Evolutionary conservation across 2,113 vertebrate genomes (phyloP), one percentile per base, ranked within the genome.

Genomic region (Ginglymostoma cirratum): DNA sequence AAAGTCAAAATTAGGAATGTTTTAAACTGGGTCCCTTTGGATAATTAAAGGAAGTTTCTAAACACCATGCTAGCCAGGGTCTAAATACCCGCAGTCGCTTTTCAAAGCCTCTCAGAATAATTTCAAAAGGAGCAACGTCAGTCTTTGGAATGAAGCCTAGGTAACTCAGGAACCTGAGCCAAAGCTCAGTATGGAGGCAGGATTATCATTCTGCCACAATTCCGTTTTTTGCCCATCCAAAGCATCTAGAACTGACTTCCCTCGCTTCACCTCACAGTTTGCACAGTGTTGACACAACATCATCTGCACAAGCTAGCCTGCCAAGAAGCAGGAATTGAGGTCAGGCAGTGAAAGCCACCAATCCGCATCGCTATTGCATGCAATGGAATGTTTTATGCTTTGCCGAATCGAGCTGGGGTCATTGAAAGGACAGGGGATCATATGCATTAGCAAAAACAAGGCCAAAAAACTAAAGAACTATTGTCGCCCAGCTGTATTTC

Each of bases 221-320:
- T 17, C 2, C 3, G 48, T 70, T 30, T 24, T 5, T 38, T 7
- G 3, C 23, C 21, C n/a, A 94, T 61, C 92, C 70, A 70, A 89
- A 95, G 93, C 94, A 95, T 70, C 94, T 45, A 30, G 27, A 48
- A 5, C 69, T 12, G 27, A 72, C 94, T 72, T 95, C 67, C 94
- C 94, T 95, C 67, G 69, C 45, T 70, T 95, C 94, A 95, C 94
- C 94, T 52, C 42, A 52, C 94, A 95, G 94, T 48, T 76, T 72
- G 94, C 69, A 2, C 69, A 76, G 69, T 95, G 94, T 95, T 95
- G 94, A 95, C 94, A 95, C 94, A 95, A 48, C 69, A 95, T 95
- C 94, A 72, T 95, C 94, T 95, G 94, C 24, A 34, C 23, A 27
- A 45, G 17, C 67, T 0, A 6, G 45, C 27, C 94, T 52, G 94